Conservation (phyloP, 2,113 vertebrate genomes). For the Mesocricetus auratus region DNA sequence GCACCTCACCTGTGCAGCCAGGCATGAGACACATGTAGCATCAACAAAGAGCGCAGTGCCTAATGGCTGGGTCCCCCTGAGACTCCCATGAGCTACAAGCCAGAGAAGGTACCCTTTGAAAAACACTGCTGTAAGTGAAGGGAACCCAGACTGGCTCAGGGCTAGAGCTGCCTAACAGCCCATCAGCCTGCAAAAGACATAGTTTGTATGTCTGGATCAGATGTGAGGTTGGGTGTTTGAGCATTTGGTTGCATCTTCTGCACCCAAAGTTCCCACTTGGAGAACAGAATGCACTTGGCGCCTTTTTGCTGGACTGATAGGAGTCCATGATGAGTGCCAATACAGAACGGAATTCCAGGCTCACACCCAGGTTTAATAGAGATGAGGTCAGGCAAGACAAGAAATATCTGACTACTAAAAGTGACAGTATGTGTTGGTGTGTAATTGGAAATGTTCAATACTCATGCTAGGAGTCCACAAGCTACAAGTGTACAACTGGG, state of each 20-base stretch:
- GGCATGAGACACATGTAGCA: neutral
- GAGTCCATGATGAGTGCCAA: neutral
- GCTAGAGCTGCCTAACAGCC: neutral
- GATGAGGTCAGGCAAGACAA: neutral
- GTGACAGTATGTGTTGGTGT: neutral
- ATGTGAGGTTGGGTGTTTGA: neutral
- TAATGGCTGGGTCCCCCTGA: neutral
- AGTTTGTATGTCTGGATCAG: neutral
- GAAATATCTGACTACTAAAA: neutral
- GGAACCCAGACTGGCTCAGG: neutral
- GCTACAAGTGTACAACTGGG: neutral
- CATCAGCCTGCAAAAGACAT: neutral
- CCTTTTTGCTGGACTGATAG: neutral
- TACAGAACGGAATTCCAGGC: neutral
- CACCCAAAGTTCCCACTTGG: neutral
- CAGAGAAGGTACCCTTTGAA: neutral
- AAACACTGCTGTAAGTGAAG: neutral
- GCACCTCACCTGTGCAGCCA: neutral
- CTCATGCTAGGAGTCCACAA: neutral
- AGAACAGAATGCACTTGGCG: neutral
- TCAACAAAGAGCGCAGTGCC: neutral
- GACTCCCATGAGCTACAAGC: neutral
- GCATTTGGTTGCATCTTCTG: neutral
- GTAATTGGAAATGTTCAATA: neutral
- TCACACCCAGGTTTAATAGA: neutral